Evolutionary conservation across 2,888 invertebrate species (phyloP).

Genomic region (Ethmia dodecea): DNA sequence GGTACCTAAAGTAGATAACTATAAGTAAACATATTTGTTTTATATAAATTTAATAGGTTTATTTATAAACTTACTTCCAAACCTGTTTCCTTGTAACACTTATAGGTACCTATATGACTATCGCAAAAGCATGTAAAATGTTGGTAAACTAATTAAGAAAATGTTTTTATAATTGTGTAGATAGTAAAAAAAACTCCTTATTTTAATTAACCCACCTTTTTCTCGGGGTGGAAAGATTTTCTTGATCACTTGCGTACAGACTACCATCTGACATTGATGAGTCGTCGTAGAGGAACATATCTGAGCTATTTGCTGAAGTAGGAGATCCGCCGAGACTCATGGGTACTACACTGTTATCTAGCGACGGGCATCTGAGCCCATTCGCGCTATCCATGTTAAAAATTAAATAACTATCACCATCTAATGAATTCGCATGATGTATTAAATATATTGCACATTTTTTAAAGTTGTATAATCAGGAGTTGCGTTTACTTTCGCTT

Average conservation of each 20-base stretch:
- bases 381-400: constrained; percentile 44
- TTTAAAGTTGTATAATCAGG: too few species aligned
- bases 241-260: constrained; percentile 89
- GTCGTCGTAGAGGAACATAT: constrained; percentile 84
- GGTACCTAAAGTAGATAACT: too few species aligned
- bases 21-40: too few species aligned
- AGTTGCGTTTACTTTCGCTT: not conserved
- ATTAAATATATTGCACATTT: not conserved
- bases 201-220: constrained; percentile 77
- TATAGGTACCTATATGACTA: too few species aligned
- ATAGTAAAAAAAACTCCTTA: not conserved
- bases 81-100: too few species aligned
- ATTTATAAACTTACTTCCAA: too few species aligned
- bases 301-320: constrained; percentile 78
- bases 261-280: constrained; percentile 79
- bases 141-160: too few species aligned
- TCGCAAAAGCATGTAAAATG: too few species aligned
- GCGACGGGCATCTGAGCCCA: constrained; percentile 29
- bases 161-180: too few species aligned
- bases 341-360: constrained; percentile 27
- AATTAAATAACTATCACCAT: constrained; percentile 13
- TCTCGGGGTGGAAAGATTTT: constrained; percentile 81
- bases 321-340: constrained; percentile 44
- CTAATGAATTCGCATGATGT: not conserved
- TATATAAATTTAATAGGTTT: too few species aligned